Percentiles rank a stretch among this genome's conserved stretches.
Evolutionary conservation across 2,888 invertebrate species (phyloP).

Genomic region (Heliconius sara): DNA sequence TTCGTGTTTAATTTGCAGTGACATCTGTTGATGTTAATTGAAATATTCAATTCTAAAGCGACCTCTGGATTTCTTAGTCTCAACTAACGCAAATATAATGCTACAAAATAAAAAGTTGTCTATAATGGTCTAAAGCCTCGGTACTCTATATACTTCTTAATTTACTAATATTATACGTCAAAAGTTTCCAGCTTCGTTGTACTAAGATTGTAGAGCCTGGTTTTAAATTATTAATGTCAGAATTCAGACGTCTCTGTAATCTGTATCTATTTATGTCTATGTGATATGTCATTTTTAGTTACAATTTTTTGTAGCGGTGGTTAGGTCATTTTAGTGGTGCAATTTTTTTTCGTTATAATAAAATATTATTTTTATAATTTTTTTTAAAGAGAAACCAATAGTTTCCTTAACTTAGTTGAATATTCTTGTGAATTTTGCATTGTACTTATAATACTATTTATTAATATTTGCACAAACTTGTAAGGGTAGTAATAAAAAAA

Average conservation of each 20-base stretch:
- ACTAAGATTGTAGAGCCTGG: too few species aligned
- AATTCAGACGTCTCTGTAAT: neutral
- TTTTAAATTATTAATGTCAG: slow-evolving; percentile 10
- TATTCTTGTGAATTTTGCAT: slow-evolving; percentile 2
- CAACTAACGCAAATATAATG: too few species aligned
- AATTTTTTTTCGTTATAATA: slow-evolving; percentile 23
- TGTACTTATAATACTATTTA: neutral
- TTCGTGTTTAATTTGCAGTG: too few species aligned
- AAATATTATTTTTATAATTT: slow-evolving; percentile 17
- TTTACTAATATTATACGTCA: too few species aligned
- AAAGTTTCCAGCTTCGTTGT: too few species aligned
- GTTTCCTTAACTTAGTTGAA: neutral
- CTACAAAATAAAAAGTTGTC: too few species aligned
- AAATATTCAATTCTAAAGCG: too few species aligned
- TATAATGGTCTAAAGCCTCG: too few species aligned
- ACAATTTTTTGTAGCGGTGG: slow-evolving; percentile 32
- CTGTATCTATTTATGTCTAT: neutral
- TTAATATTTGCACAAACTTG: slow-evolving; percentile 21
- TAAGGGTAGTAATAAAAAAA: slow-evolving; percentile 46
- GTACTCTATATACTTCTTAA: too few species aligned
- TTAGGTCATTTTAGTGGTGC: slow-evolving; percentile 37
- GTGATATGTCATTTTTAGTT: slow-evolving; percentile 26
- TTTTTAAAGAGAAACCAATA: neutral
- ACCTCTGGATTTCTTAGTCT: too few species aligned
- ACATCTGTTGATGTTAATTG: too few species aligned